phyloP scores from a whole-genome alignment of 1,140 invertebrate species.

The Habropoda laboriosa region DNA sequence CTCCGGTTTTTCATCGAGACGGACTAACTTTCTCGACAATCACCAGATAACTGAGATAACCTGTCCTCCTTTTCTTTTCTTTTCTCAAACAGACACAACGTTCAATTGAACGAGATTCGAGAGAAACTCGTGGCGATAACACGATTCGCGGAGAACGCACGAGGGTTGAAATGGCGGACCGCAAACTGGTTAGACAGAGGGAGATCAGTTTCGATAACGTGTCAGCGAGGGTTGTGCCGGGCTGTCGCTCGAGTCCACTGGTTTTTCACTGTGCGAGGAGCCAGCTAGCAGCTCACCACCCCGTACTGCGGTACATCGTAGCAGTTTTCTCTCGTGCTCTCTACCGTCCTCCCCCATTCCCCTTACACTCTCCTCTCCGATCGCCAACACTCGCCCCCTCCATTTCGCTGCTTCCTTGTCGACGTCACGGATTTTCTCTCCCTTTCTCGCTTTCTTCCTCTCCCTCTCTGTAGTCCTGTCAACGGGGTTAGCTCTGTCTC shows the following conservation, averaged over 20 bases:
- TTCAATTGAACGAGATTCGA: too few species aligned
- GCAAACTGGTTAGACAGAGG: neutral
- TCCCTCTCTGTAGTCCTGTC: neutral
- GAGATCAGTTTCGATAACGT: neutral
- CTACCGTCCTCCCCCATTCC: too few species aligned
- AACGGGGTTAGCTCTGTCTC: constrained; percentile 9
- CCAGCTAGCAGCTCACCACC: constrained; percentile 70
- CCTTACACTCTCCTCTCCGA: constrained; percentile 30
- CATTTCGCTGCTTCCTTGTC: constrained; percentile 38
- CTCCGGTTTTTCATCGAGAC: neutral
- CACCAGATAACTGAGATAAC: neutral
- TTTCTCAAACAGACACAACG: neutral
- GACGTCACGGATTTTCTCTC: neutral
- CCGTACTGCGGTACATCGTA: constrained; percentile 78
- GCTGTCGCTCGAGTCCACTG: constrained; percentile 6
- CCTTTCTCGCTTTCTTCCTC: constrained; percentile 19
- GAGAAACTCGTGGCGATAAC: neutral
- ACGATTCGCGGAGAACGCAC: neutral
- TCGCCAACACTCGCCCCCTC: constrained; percentile 26
- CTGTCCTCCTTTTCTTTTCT: too few species aligned
- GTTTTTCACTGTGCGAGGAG: constrained; percentile 58
- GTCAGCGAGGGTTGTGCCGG: neutral
- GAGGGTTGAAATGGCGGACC: constrained; percentile 49
- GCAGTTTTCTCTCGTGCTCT: constrained; percentile 74
- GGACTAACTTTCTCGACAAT: too few species aligned